Evolutionary conservation across 1,140 invertebrate genomes (phyloP).

Genomic region (Heliconius congener): DNA sequence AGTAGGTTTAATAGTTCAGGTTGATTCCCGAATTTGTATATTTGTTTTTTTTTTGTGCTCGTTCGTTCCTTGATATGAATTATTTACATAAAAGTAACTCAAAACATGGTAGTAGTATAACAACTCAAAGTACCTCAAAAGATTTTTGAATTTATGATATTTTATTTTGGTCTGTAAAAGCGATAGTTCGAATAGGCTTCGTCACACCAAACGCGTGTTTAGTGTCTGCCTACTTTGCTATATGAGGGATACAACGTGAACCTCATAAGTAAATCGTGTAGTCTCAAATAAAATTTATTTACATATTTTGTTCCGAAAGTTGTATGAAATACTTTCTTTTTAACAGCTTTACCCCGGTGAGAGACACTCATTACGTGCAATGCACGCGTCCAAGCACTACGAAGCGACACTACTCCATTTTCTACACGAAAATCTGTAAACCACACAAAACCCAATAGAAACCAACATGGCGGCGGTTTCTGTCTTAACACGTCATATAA

Average conservation of each 20-base stretch:
- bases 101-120: too few species aligned
- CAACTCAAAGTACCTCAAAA: too few species aligned
- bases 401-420: constrained; percentile 96
- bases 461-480: constrained; percentile 9
- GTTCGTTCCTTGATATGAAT: too few species aligned
- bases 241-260: constrained; percentile 80
- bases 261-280: too few species aligned
- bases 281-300: too few species aligned
- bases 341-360: constrained; percentile 96
- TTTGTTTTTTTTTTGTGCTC: too few species aligned
- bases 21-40: neutral
- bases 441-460: neutral
- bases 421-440: constrained; percentile 92
- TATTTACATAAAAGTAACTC: too few species aligned
- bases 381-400: constrained; percentile 97
- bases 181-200: too few species aligned
- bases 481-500: neutral
- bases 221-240: neutral
- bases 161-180: too few species aligned
- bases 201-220: too few species aligned
- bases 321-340: neutral
- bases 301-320: too few species aligned
- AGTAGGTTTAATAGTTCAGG: neutral
- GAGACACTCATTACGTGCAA: constrained; percentile 94
- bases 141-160: too few species aligned